A percentile compares a stretch with the other conserved stretches of the same genome.
phyloP scores from a whole-genome alignment of 2,888 invertebrate genomes.

The Ectemnius lituratus region DNA sequence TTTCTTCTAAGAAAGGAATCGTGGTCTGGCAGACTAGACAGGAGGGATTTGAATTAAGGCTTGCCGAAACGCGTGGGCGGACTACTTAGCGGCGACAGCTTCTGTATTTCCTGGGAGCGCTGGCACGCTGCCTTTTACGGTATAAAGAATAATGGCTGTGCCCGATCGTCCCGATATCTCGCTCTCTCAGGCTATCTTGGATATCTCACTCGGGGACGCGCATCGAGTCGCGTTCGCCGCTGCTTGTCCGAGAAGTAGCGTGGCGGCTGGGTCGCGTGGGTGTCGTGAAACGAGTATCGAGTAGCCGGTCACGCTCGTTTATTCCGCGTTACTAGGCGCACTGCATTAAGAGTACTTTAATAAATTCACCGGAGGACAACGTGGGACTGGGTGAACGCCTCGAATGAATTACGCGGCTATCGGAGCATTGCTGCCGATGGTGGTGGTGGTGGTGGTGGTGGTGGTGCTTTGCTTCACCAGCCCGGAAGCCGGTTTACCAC shows the following conservation, averaged over 20 bases:
- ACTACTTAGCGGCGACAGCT: slow-evolving; percentile 62
- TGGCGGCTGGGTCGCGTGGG: slow-evolving; percentile 45
- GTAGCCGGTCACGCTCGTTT: slow-evolving; percentile 55
- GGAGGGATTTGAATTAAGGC: slow-evolving; percentile 56
- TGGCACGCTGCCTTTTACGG: slow-evolving; percentile 56
- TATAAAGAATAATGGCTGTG: slow-evolving; percentile 54
- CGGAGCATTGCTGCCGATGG: too few species aligned
- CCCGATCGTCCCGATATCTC: slow-evolving; percentile 46
- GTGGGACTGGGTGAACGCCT: slow-evolving; percentile 35
- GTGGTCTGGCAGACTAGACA: slow-evolving; percentile 6
- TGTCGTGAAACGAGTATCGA: slow-evolving; percentile 55
- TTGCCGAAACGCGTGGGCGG: slow-evolving; percentile 53
- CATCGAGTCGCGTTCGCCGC: slow-evolving; percentile 11
- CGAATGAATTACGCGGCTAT: slow-evolving; percentile 38
- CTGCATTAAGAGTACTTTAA: slow-evolving; percentile 55
- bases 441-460: too few species aligned
- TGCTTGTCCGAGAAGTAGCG: neutral
- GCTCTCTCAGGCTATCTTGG: slow-evolving; percentile 55
- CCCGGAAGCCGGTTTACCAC: neutral
- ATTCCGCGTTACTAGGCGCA: slow-evolving; percentile 57
- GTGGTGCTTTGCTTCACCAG: slow-evolving; percentile 4
- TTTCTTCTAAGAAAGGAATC: slow-evolving; percentile 18
- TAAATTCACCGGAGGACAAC: slow-evolving; percentile 52
- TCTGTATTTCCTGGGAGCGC: slow-evolving; percentile 54
- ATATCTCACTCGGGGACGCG: slow-evolving; percentile 58